These are phyloP conservation scores for Aphrophora alni DNA, from an alignment of 2,888 invertebrate species.

Conservation along the genomic window DNA sequence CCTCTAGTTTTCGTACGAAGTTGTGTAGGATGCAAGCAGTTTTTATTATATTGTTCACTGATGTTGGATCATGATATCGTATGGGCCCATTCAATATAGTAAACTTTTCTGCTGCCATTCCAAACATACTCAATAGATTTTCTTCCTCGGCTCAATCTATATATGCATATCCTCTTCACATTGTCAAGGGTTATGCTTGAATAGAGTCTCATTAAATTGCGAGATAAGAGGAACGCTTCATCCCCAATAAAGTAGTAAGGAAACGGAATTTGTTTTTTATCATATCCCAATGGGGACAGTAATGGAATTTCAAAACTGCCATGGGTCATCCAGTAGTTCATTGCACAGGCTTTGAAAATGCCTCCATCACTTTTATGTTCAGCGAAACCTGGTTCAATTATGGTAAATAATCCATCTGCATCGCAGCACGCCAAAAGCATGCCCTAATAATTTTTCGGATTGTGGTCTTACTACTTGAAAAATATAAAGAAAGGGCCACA, in stretches of 20 bases:
- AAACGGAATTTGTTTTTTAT: slow-evolving; percentile 43
- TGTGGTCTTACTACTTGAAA: slow-evolving; percentile 16
- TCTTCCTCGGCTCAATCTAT: slow-evolving; percentile 46
- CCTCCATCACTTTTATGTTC: slow-evolving; percentile 52
- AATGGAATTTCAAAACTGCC: slow-evolving; percentile 43
- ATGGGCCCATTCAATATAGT: slow-evolving; percentile 45
- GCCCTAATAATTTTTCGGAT: slow-evolving; percentile 5
- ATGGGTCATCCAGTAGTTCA: too few species aligned
- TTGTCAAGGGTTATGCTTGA: slow-evolving; percentile 46
- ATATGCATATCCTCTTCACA: slow-evolving; percentile 47
- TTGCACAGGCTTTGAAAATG: too few species aligned
- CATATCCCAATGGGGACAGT: slow-evolving; percentile 32
- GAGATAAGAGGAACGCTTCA: slow-evolving; percentile 48
- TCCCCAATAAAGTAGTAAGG: slow-evolving; percentile 44
- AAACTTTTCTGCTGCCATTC: slow-evolving; percentile 48
- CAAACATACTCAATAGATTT: slow-evolving; percentile 45
- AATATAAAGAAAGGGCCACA: slow-evolving; percentile 7
- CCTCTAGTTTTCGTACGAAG: slow-evolving; percentile 36
- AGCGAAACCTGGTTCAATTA: slow-evolving; percentile 52
- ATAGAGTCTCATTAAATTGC: slow-evolving; percentile 50
- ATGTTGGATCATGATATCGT: slow-evolving; percentile 39
- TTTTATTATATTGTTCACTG: slow-evolving; percentile 46
- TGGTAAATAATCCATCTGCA: slow-evolving; percentile 53
- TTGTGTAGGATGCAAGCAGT: slow-evolving; percentile 46
- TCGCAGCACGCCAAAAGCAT: slow-evolving; percentile 52